Conservation (phyloP, 2,113 vertebrate genomes). For the Clarias batrachus region DNA sequence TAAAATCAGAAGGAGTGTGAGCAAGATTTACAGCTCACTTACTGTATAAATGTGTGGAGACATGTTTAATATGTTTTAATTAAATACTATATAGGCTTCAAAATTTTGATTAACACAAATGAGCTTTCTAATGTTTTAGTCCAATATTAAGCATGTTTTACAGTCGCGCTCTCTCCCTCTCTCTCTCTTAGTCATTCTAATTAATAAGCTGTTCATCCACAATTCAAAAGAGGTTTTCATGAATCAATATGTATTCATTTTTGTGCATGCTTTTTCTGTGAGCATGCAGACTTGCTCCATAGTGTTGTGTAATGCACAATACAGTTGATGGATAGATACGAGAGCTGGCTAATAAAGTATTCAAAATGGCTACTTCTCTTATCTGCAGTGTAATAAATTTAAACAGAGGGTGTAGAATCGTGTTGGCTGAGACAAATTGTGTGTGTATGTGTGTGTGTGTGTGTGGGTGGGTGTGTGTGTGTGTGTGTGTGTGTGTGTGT, state of each 20-base stretch:
- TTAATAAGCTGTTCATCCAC: background rate
- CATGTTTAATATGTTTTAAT: background rate
- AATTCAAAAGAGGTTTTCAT: background rate
- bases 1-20: background rate
- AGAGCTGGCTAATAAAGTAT: constrained; percentile 50
- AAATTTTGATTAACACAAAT: background rate
- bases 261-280: background rate
- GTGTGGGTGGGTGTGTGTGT: constrained; percentile 28
- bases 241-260: background rate
- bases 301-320: background rate
- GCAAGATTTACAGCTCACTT: background rate
- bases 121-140: background rate
- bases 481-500: constrained; percentile 28
- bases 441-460: background rate
- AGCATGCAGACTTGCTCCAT: background rate
- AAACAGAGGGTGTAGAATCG: constrained; percentile 38
- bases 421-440: constrained; percentile 40
- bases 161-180: background rate
- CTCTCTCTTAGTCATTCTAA: constrained; percentile 14
- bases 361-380: constrained; percentile 61
- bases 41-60: background rate
- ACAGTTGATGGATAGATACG: background rate
- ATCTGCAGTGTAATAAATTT: constrained; percentile 64
- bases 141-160: background rate
- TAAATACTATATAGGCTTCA: background rate